Evolutionary conservation across 1,140 invertebrate genomes (phyloP), one percentile per base, ranked within the genome.

Genomic region (Agrypnia vestita): DNA sequence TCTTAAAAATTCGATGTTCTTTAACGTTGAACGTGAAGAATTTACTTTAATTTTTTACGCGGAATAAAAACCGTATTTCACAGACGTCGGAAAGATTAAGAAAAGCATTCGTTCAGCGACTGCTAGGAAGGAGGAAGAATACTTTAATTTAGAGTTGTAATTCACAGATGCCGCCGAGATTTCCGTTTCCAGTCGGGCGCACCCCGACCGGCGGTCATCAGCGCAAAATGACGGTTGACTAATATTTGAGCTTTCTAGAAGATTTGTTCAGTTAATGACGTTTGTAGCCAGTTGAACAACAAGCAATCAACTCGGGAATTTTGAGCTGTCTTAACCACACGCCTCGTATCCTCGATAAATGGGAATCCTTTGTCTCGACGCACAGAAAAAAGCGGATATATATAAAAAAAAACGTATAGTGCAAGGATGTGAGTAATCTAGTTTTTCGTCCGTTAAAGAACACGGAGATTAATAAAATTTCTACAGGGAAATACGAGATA

Each of bases 241-340:
- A 25, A 71, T 51, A 71, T 71, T 71, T 53, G 67, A 69, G 46
- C 43, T 71, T 13, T 13, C 67, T 9, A 59, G 19, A 69, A 71
- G 76, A 69, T 78, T 81, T 78, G 76, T 81, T 51, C 76, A 61
- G 71, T 73, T 81, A 81, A 82, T 79, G 80, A 76, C 77, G 79
- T 61, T 78, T 67, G 69, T 76, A 75, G 53, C 43, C 69, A 43
- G 67, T 61, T 17, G 75, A 55, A 77, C 80, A 56, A 72, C 76
- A 73, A 73, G 80, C 71, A 82, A 82, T 82, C 76, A 76, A 69
- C 21, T 75, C 47, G 59, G 73, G 80, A 76, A 78, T 78, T 69
- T 62, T 53, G n/a, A 67, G 53, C 80, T 82, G 80, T 82, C 80
- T 71, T 61, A 64, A 82, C 55, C 80, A 82, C 72, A 51, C 67